Conservation (phyloP, 2,888 invertebrate species). For the Andrena minutula region DNA sequence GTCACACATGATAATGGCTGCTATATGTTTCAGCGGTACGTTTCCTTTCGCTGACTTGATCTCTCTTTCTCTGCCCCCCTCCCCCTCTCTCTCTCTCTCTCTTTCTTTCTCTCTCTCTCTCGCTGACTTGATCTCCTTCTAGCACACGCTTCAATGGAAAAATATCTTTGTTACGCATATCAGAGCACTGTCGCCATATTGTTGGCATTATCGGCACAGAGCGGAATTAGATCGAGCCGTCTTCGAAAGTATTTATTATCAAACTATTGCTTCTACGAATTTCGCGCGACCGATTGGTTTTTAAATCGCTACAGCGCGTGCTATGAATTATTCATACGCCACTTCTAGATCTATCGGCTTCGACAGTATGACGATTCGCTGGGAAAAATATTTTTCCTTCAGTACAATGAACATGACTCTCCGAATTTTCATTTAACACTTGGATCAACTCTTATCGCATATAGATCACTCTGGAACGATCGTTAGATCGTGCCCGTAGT, state of each 20-base stretch:
- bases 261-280: conserved; percentile 24
- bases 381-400: background rate
- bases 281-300: background rate
- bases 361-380: background rate
- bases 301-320: background rate
- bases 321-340: background rate
- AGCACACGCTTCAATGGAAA: conserved; percentile 44
- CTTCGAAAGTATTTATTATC: conserved; percentile 28
- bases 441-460: background rate
- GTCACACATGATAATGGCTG: conserved; percentile 78
- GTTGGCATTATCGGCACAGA: conserved; percentile 38
- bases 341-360: background rate
- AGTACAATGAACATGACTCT: background rate
- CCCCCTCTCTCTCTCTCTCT: background rate
- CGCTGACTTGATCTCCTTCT: conserved; percentile 24
- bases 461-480: background rate
- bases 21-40: conserved; percentile 82
- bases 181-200: conserved; percentile 56
- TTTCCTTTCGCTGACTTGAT: conserved; percentile 63
- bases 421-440: background rate
- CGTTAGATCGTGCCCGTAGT: background rate
- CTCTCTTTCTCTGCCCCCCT: conserved; percentile 7
- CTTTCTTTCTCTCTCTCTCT: background rate
- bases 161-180: conserved; percentile 60
- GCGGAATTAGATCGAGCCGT: conserved; percentile 37